Evolutionary conservation across 1,140 invertebrate genomes (phyloP), one percentile per base, ranked within the genome.

Genomic region (Arion vulgaris): DNA sequence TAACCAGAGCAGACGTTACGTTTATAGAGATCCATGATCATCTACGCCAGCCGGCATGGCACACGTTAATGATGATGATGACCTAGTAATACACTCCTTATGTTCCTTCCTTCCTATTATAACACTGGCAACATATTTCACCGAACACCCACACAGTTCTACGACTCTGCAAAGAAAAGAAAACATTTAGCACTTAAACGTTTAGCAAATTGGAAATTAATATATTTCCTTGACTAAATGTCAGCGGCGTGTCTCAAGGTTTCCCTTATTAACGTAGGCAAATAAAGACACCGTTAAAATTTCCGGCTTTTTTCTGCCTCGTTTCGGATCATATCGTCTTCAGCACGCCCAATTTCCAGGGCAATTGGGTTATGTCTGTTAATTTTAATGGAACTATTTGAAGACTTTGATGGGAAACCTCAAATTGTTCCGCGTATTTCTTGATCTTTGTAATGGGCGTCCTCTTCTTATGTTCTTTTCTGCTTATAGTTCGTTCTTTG

Each of bases 331-430:
- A 28, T 28, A 32, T 32, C 62, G n/a, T 32, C n/a, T 32, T n/a
- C 28, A 66, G 32, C 62, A 66, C 62, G 62, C 62, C n/a, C 62
- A 66, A 66, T 66, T 66, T 66, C 28, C 62, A 66, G 62, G 28
- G 62, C 62, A 66, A 66, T 32, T 66, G 62, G n/a, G n/a, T 66
- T 66, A 28, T 66, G n/a, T 28, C 62, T 1, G 4, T 66, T 32
- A 34, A 34, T 7, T 66, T 7, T 66, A 34, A 66, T 32, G 62
- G 62, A 34, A 32, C 28, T 66, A 32, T 66, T 1, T 32, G 62
- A 66, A 34, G n/a, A 32, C 5, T 5, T 0, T 9, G n/a, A 2
- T 28, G 62, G 17, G 62, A 26, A 57, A 45, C 41, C 5, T 15
- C 15, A 45, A 45, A 45, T 45, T 57, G 15, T 57, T 26, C 26